Base-by-base conservation (phyloP, 2,113 vertebrate species). In the Tinamus guttatus region DNA sequence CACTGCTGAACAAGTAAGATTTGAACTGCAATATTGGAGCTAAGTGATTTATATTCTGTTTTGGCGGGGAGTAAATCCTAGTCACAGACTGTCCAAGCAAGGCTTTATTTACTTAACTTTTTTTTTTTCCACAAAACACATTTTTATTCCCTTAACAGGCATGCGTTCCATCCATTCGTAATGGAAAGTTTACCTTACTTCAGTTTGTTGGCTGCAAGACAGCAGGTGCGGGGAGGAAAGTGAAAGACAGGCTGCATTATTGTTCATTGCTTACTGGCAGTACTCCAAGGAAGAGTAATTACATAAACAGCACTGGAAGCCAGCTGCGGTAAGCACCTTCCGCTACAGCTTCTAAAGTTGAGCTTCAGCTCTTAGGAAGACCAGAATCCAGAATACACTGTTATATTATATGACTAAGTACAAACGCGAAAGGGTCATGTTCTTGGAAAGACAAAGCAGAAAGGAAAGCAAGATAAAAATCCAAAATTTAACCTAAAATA, bases 231-330 rank as follows among this genome's bases (percentile, higher is more conserved):
- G 7, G 18, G 20, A 84, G 20, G 22, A 95, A 92, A 94, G 71
- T 85, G 67, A 89, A 94, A 92, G 78, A 59, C 27, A 73, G n/a
- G 52, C 15, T 73, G 11, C 32, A 9, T 64, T 89, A 73, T 32
- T 81, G 28, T 79, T 88, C 63, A 30, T 25, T 81, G 43, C n/a
- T 17, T 88, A 41, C 51, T 94, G 90, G 85, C 80, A 91, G 65
- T 63, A 70, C 49, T 79, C 67, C 79, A 86, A 74, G 30, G 24
- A 81, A 93, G n/a, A 63, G n/a, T 85, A 91, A 85, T 96, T 89
- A 96, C 92, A 87, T 89, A 71, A 88, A 74, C 25, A 89, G 47
- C 83, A 21, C 58, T 75, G 47, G 34, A 89, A 92, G 90, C 47
- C 40, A 89, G 43, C 16, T 32, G 54, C 54, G 67, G 79, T 40